Evolutionary conservation across 2,113 vertebrate genomes (phyloP).

Genomic region (Halcyon senegalensis): DNA sequence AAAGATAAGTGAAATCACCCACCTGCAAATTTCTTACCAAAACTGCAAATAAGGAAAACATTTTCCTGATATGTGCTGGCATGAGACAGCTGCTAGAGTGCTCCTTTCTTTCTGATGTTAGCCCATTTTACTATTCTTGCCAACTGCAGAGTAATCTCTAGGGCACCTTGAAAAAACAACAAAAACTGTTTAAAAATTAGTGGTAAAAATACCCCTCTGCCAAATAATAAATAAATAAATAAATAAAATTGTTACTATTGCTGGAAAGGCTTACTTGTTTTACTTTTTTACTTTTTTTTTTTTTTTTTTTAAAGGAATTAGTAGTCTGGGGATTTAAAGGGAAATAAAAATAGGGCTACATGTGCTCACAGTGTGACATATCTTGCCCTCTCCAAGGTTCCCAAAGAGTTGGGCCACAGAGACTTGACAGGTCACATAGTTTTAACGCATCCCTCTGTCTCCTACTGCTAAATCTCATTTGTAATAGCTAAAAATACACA

Average conservation of each 20-base stretch:
- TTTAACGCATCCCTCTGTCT: constrained; percentile 29
- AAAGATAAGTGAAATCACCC: background rate
- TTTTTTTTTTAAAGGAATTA: background rate
- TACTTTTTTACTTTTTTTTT: background rate
- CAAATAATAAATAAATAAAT: background rate
- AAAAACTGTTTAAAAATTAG: background rate
- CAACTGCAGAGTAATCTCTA: constrained; percentile 1
- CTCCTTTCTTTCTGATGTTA: constrained; percentile 3
- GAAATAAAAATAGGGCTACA: background rate
- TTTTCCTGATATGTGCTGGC: background rate
- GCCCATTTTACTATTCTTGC: background rate
- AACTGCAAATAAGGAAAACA: background rate
- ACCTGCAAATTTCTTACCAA: constrained; percentile 19
- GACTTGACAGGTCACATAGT: constrained; percentile 37
- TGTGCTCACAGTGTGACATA: background rate
- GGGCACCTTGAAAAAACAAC: background rate
- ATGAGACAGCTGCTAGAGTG: background rate
- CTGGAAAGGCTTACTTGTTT: background rate
- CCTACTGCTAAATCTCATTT: constrained; percentile 14
- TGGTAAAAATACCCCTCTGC: background rate
- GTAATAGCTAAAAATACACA: constrained; percentile 51
- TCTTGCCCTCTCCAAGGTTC: constrained; percentile 28
- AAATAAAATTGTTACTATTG: background rate
- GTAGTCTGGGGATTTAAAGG: background rate
- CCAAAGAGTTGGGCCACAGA: background rate